A percentile compares a stretch with the other conserved stretches of the same genome.
Conservation (phyloP, 2,888 invertebrate genomes). For the Lithophane socia region DNA sequence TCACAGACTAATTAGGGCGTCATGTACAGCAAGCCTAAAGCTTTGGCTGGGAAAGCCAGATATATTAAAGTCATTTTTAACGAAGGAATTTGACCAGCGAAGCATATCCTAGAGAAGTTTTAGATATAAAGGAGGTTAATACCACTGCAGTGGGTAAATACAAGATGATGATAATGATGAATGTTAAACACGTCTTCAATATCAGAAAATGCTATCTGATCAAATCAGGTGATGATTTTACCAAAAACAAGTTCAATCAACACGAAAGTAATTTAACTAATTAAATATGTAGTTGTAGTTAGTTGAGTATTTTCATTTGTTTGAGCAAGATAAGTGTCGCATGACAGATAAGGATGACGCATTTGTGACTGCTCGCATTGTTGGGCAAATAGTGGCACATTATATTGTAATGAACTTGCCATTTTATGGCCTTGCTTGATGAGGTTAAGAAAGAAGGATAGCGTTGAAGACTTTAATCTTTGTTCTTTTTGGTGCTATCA, state of each 20-base stretch:
- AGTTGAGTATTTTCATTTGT: constrained; percentile 44
- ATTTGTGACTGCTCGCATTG: constrained; percentile 34
- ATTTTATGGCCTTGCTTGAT: constrained; percentile 24
- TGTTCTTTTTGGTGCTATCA: not conserved
- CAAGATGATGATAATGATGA: not conserved
- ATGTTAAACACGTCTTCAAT: not conserved
- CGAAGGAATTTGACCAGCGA: not conserved
- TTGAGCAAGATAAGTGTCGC: constrained; percentile 46
- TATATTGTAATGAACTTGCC: constrained; percentile 55
- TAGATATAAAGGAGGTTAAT: not conserved
- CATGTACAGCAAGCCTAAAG: too few species aligned
- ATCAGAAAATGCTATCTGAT: not conserved
- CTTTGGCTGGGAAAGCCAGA: not conserved
- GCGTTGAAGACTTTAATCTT: not conserved
- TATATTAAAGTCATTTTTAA: not conserved
- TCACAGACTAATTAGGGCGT: too few species aligned
- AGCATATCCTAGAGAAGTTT: too few species aligned
- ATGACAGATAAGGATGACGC: constrained; percentile 57
- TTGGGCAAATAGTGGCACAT: constrained; percentile 40
- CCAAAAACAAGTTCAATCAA: constrained; percentile 18
- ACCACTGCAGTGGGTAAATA: not conserved
- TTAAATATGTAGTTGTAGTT: constrained; percentile 32
- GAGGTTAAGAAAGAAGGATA: not conserved
- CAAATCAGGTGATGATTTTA: constrained; percentile 19
- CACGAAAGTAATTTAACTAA: constrained; percentile 27